Evolutionary conservation across 2,888 invertebrate genomes (phyloP).

Genomic region (Formica aserva): DNA sequence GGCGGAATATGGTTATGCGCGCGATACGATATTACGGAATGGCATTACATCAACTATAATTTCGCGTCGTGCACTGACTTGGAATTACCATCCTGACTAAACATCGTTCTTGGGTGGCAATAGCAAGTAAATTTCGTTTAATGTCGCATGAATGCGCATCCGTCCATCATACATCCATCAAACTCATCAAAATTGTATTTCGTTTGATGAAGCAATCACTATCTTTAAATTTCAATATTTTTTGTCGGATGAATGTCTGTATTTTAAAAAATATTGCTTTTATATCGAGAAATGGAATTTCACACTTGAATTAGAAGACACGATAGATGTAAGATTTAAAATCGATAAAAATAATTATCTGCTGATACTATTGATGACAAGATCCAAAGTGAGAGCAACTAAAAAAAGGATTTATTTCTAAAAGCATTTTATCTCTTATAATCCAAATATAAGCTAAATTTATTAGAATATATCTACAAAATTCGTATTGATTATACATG

Average conservation of each 20-base stretch:
- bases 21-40: conserved; percentile 50
- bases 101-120: conserved; percentile 38
- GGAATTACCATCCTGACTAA: conserved; percentile 54
- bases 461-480: conserved; percentile 6
- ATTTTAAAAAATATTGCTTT: neutral
- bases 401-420: neutral
- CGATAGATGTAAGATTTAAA: neutral
- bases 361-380: neutral
- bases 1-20: conserved; percentile 42
- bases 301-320: neutral
- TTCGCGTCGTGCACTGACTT: conserved; percentile 48
- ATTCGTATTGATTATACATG: neutral
- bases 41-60: conserved; percentile 54
- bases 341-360: neutral
- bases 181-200: neutral
- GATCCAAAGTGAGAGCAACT: neutral
- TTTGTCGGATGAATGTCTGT: neutral
- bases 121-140: conserved; percentile 51
- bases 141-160: conserved; percentile 25
- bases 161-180: conserved; percentile 28
- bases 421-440: neutral
- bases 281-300: neutral
- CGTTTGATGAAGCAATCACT: neutral
- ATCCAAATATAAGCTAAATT: neutral
- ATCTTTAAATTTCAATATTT: neutral